Evolutionary conservation across 2,888 invertebrate genomes (phyloP).

Genomic region (Acanthopleura granulata): DNA sequence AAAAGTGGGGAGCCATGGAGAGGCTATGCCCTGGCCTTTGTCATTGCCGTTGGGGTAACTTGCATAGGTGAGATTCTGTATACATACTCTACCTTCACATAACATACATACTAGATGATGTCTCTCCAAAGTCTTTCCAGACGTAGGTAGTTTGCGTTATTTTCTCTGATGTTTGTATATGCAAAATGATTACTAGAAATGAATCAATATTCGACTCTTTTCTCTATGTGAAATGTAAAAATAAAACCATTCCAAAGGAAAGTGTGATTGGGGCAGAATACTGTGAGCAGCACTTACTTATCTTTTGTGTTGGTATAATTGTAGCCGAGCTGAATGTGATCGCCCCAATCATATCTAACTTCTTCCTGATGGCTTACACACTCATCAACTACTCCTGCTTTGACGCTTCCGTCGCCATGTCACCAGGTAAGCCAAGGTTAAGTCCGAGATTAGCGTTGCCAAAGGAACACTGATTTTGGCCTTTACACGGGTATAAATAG

Average conservation of each 20-base stretch:
- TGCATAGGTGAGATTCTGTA: constrained; percentile 80
- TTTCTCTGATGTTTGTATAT: no score
- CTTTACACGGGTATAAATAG: background rate
- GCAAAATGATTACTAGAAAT: no score
- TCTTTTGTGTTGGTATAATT: constrained; percentile 16
- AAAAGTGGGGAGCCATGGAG: constrained; percentile 77
- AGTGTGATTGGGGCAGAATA: no score
- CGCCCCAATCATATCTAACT: constrained; percentile 69
- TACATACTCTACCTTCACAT: background rate
- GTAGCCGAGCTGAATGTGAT: constrained; percentile 68
- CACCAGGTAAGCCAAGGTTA: constrained; percentile 57
- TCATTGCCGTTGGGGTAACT: constrained; percentile 87
- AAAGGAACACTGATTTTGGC: background rate
- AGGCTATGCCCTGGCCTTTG: constrained; percentile 92
- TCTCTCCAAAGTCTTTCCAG: no score
- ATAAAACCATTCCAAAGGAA: no score
- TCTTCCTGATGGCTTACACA: constrained; percentile 69
- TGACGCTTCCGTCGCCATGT: constrained; percentile 67
- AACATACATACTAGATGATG: background rate
- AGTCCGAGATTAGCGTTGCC: background rate
- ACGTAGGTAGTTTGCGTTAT: no score
- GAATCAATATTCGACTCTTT: no score
- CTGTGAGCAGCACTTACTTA: no score
- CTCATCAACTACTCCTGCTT: constrained; percentile 70
- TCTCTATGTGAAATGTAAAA: no score